Evolutionary conservation across 2,797 vertebrate species (phyloP), one percentile per base, ranked within the genome.

Genomic region (Myotis findleyi): DNA sequence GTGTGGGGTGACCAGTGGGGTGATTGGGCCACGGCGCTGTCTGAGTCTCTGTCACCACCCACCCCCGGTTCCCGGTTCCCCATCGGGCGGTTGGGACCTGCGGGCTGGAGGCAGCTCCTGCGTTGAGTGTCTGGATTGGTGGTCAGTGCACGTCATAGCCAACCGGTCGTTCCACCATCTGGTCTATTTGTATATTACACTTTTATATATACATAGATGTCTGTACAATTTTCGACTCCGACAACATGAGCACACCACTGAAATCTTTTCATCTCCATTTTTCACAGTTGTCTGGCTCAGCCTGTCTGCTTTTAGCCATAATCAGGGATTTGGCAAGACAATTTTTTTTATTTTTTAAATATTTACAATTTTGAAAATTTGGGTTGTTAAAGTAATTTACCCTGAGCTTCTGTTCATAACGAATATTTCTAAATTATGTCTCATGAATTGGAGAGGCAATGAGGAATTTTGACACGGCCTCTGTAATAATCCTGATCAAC

Each of bases 271-370:
- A n/a, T 91, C 55, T 83, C 36, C 75, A 14, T 25, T 72, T n/a
- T 79, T 51, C 17, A 85, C 49, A 33, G 84, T n/a, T 44, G 27
- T 80, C 80, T 85, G 30, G 49, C 59, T n/a, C 7, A 41, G 44
- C 8, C 59, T 55, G 38, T 71, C 55, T 68, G 44, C 47, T 72
- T 91, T 55, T 5, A 13, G 51, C 68, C 49, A 25, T 66, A 59
- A 76, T 76, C 75, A 93, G 75, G 91, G 93, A 71, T 79, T 38
- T 91, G 71, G 49, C 51, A 81, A 94, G 69, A 36, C 3, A 21
- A n/a, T 30, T 44, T 30, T 16, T 89, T 57, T 69, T 55, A 44
- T 41, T 85, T 94, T 25, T 53, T 83, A 79, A 81, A 7, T 59
- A 89, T 62, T 89, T 87, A 87, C 44, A 92, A 27, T 13, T 47